phyloP scores from a whole-genome alignment of 1,140 invertebrate species.

The Elymnias hypermnestra region DNA sequence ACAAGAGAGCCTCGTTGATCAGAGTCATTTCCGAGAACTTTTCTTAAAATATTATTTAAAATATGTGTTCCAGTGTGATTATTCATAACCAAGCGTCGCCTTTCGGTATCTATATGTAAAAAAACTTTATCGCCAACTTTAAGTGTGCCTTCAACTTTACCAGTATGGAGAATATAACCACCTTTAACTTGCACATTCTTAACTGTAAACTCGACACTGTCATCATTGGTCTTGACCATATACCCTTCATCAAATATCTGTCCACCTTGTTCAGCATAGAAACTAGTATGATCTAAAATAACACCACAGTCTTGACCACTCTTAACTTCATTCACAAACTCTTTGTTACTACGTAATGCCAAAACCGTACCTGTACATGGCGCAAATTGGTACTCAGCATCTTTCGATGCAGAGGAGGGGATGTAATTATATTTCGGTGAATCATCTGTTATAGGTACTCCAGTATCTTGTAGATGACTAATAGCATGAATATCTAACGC shows the following conservation, averaged over 20 bases:
- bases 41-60: constrained; percentile 94
- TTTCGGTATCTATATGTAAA: constrained; percentile 88
- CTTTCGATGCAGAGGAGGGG: constrained; percentile 79
- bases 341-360: constrained; percentile 84
- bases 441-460: constrained; percentile 92
- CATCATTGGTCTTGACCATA: constrained; percentile 90
- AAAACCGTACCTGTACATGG: constrained; percentile 82
- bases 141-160: constrained; percentile 89
- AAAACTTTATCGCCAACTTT: constrained; percentile 91
- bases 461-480: constrained; percentile 89
- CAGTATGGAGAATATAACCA: constrained; percentile 97
- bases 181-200: constrained; percentile 97
- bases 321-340: constrained; percentile 90
- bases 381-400: constrained; percentile 84
- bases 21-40: constrained; percentile 91
- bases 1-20: constrained; percentile 99
- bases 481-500: constrained; percentile 97
- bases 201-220: constrained; percentile 93
- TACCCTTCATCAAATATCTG: constrained; percentile 99
- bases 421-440: constrained; percentile 94
- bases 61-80: constrained; percentile 99
- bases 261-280: constrained; percentile 99
- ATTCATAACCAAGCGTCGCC: constrained; percentile 94
- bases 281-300: constrained; percentile 94
- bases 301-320: constrained; percentile 95